A percentile compares a stretch with the other conserved stretches of the same genome.
These are phyloP conservation scores for Trichopoda pennipes DNA, from an alignment of 2,888 invertebrate species.

Conservation along the genomic window DNA sequence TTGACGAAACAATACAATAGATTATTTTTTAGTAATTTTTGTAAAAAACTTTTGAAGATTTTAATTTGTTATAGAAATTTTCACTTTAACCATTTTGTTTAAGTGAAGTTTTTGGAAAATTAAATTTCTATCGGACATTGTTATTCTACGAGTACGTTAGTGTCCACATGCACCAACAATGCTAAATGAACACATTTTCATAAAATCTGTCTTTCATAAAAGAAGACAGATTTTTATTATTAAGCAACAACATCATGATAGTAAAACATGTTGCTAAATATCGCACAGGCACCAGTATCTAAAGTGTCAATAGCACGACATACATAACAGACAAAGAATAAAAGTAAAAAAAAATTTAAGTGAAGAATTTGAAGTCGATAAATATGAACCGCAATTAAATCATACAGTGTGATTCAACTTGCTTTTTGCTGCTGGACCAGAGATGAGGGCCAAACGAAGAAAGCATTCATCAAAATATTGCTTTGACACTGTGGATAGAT, in stretches of 20 bases:
- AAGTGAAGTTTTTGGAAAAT: too few species aligned
- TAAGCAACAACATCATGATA: not conserved
- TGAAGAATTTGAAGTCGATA: slow-evolving; percentile 8
- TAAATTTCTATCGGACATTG: too few species aligned
- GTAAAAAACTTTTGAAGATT: too few species aligned
- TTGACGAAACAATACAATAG: too few species aligned
- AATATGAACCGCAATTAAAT: slow-evolving; percentile 13
- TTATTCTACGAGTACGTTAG: too few species aligned
- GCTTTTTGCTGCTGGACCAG: too few species aligned
- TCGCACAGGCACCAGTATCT: slow-evolving; percentile 10
- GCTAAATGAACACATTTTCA: slow-evolving; percentile 19
- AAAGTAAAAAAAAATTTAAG: not conserved
- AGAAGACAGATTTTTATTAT: too few species aligned
- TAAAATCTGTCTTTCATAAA: slow-evolving; percentile 11
- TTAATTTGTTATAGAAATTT: too few species aligned
- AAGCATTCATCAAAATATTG: not conserved
- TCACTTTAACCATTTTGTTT: too few species aligned
- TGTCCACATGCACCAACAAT: slow-evolving; percentile 11
- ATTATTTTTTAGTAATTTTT: too few species aligned
- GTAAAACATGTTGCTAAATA: not conserved
- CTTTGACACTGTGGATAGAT: not conserved
- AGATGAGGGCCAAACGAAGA: not conserved
- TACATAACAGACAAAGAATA: not conserved
- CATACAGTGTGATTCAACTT: not conserved
- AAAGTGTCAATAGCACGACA: slow-evolving; percentile 11